Evolutionary conservation across 2,888 invertebrate genomes (phyloP).

Genomic region (Acanthopleura granulata): DNA sequence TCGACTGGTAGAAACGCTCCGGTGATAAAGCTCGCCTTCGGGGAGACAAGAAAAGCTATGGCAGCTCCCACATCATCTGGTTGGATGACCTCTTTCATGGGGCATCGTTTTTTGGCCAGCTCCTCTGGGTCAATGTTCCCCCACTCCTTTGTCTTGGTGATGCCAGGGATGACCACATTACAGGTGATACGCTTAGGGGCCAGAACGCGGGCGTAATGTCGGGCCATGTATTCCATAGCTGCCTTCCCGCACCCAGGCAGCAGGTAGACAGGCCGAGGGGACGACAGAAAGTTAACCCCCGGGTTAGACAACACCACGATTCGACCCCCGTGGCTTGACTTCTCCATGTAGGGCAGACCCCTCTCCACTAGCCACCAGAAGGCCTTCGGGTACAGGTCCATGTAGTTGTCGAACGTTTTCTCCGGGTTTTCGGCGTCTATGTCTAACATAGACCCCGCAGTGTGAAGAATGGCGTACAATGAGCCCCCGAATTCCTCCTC

Average conservation of each 20-base stretch:
- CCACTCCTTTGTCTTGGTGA: background rate
- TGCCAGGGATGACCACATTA: constrained; percentile 1
- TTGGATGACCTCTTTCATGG: constrained; percentile 1
- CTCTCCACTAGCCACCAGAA: background rate
- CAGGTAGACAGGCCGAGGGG: background rate
- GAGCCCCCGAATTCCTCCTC: background rate
- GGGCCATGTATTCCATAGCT: background rate
- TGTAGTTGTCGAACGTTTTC: background rate
- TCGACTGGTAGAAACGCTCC: constrained; percentile 90
- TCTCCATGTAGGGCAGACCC: constrained; percentile 2
- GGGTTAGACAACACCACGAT: background rate
- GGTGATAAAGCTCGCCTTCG: constrained; percentile 85
- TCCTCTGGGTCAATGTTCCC: background rate
- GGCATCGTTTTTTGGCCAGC: background rate
- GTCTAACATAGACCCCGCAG: background rate
- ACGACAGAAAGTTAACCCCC: background rate
- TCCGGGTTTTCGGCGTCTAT: background rate
- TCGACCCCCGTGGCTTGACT: background rate
- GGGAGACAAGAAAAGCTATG: constrained; percentile 91
- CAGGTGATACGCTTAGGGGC: constrained; percentile 10
- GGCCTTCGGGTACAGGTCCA: background rate
- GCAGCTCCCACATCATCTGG: constrained; percentile 84
- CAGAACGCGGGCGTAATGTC: background rate
- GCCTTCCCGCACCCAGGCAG: background rate
- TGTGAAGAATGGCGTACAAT: background rate